A percentile compares a stretch with the other conserved stretches of the same genome.
phyloP scores from a whole-genome alignment of 2,888 invertebrate species.

The Melanotus villosus region DNA sequence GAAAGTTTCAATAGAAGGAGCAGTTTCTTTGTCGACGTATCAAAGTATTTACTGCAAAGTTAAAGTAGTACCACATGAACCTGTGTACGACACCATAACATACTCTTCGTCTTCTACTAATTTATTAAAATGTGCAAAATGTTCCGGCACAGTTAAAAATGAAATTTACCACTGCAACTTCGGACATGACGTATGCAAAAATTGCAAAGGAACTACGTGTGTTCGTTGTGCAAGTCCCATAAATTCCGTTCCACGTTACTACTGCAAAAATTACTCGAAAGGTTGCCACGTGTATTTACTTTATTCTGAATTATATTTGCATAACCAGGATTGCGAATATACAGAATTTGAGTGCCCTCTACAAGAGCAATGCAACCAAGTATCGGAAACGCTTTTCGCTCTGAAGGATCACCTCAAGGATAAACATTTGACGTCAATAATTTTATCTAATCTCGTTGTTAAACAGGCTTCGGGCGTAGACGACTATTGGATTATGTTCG shows the following conservation, averaged over 20 bases:
- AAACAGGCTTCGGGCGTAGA: conserved; percentile 53
- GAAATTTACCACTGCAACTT: conserved; percentile 53
- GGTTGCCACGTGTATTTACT: conserved; percentile 56
- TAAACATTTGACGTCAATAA: conserved; percentile 51
- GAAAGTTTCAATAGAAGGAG: conserved; percentile 46
- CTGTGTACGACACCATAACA: conserved; percentile 46
- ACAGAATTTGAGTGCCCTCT: conserved; percentile 56
- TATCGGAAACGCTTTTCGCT: conserved; percentile 41
- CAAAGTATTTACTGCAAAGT: conserved; percentile 49
- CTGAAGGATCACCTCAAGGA: conserved; percentile 54
- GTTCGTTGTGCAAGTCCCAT: conserved; percentile 53
- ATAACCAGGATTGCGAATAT: conserved; percentile 57
- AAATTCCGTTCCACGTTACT: conserved; percentile 51
- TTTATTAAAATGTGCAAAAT: conserved; percentile 49
- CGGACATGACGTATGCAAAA: conserved; percentile 55
- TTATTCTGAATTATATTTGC: conserved; percentile 49
- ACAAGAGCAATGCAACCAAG: conserved; percentile 49
- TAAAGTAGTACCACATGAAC: conserved; percentile 35
- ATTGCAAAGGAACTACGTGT: conserved; percentile 56
- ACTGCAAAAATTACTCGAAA: conserved; percentile 56
- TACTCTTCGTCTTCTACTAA: background rate
- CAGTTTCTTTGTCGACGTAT: conserved; percentile 39
- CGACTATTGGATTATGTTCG: conserved; percentile 54
- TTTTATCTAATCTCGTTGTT: conserved; percentile 47
- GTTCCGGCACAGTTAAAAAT: conserved; percentile 37